Percentiles rank a stretch among this genome's conserved stretches.
Conservation (phyloP, 1,140 invertebrate genomes). For the Zaprionus vittiger region DNA sequence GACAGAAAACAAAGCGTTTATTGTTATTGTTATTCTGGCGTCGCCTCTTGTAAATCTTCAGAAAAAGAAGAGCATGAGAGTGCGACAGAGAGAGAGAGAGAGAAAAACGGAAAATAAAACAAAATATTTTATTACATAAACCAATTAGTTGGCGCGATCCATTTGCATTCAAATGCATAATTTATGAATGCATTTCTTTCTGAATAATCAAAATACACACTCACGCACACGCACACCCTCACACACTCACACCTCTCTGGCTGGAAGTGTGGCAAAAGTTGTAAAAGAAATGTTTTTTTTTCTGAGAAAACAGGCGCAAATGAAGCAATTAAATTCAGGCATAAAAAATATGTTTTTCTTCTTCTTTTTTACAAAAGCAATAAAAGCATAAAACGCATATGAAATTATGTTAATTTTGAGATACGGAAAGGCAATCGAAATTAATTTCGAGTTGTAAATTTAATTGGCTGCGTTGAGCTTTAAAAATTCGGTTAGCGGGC, state of each 20-base stretch:
- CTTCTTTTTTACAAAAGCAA: slow-evolving; percentile 28
- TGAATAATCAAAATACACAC: slow-evolving; percentile 27
- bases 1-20: slow-evolving; percentile 23
- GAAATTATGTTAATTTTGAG: slow-evolving; percentile 50
- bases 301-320: slow-evolving; percentile 55
- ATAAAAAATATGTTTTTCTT: slow-evolving; percentile 49
- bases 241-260: background rate
- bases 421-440: slow-evolving; percentile 39
- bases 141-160: slow-evolving; percentile 63
- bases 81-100: background rate
- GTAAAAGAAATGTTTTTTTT: slow-evolving; percentile 33
- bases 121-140: slow-evolving; percentile 68
- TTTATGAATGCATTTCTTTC: slow-evolving; percentile 72
- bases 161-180: slow-evolving; percentile 77
- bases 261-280: slow-evolving; percentile 58
- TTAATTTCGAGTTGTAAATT: slow-evolving; percentile 62
- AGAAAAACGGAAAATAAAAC: slow-evolving; percentile 17
- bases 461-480: slow-evolving; percentile 50
- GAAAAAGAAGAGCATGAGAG: slow-evolving; percentile 8
- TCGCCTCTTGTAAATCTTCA: slow-evolving; percentile 4
- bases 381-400: slow-evolving; percentile 40
- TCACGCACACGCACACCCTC: background rate
- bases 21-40: slow-evolving; percentile 60
- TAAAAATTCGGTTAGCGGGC: slow-evolving; percentile 1
- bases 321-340: slow-evolving; percentile 79